These are phyloP conservation scores for Magallana nippona DNA, from an alignment of 2,888 invertebrate genomes.

Conservation along the genomic window DNA sequence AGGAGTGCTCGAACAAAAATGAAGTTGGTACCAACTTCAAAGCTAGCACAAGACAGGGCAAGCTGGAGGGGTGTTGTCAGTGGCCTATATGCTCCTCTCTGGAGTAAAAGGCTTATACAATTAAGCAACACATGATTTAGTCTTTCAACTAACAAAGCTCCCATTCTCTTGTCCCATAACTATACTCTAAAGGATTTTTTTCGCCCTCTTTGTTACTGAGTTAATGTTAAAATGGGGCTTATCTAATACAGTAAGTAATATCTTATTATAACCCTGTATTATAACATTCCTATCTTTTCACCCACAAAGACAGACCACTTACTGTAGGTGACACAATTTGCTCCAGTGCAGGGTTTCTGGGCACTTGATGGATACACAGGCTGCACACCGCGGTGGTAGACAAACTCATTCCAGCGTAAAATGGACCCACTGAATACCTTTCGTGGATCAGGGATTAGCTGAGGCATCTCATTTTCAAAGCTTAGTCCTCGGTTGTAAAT, in stretches of 20 bases:
- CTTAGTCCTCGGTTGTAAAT: constrained; percentile 62
- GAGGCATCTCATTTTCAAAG: constrained; percentile 60
- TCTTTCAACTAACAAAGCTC: too few species aligned
- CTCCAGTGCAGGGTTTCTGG: constrained; percentile 8
- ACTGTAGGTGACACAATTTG: neutral
- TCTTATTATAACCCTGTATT: neutral
- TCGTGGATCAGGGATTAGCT: constrained; percentile 43
- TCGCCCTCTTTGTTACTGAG: too few species aligned
- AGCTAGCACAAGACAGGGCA: too few species aligned
- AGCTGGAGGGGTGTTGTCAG: too few species aligned
- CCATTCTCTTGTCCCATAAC: too few species aligned
- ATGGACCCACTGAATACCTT: constrained; percentile 51
- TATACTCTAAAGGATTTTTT: too few species aligned
- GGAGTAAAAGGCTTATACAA: too few species aligned
- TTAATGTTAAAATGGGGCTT: too few species aligned
- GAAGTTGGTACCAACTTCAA: too few species aligned
- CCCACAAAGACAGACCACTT: neutral
- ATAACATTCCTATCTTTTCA: neutral
- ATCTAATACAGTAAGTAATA: neutral
- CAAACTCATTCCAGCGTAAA: constrained; percentile 66
- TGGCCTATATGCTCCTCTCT: too few species aligned
- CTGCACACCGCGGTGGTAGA: constrained; percentile 55
- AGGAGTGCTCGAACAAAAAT: too few species aligned
- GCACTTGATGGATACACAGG: constrained; percentile 56
- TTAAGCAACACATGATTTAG: too few species aligned